phyloP scores from a whole-genome alignment of 1,140 invertebrate species.

The Platorchestia sp. region DNA sequence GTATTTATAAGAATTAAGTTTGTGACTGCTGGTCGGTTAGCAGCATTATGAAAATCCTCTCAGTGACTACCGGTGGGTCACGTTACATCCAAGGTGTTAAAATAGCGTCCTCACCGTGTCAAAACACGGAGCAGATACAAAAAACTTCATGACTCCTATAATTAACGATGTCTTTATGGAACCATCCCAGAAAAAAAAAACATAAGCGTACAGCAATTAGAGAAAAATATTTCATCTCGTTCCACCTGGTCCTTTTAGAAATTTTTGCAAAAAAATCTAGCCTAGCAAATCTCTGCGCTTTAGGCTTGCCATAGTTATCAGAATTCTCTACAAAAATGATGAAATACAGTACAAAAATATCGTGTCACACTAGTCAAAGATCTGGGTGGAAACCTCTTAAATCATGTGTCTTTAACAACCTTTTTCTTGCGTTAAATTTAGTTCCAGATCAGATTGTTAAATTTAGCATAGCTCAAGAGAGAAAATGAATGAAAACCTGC shows the following conservation, averaged over 20 bases:
- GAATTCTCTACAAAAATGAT: neutral
- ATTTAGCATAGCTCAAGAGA: too few species aligned
- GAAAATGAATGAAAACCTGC: neutral
- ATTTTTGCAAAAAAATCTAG: neutral
- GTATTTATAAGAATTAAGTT: too few species aligned
- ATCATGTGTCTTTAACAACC: neutral
- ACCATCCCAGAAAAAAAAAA: neutral
- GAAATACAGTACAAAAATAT: neutral
- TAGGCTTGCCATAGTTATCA: neutral
- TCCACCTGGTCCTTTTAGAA: neutral
- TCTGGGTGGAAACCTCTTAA: neutral
- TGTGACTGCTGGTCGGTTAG: too few species aligned
- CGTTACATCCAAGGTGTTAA: too few species aligned
- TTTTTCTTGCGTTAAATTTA: neutral
- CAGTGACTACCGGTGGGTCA: too few species aligned
- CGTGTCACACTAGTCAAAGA: too few species aligned
- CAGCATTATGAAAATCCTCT: too few species aligned
- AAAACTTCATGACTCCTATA: neutral
- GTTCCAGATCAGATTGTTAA: too few species aligned
- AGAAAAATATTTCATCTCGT: neutral
- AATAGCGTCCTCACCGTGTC: too few species aligned
- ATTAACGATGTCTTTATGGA: neutral
- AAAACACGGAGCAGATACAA: neutral
- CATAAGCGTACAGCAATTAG: neutral
- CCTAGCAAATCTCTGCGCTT: neutral